Percentiles rank a stretch among this genome's conserved stretches.
Conservation (phyloP, 2,113 vertebrate genomes). For the Perca schrenkii region DNA sequence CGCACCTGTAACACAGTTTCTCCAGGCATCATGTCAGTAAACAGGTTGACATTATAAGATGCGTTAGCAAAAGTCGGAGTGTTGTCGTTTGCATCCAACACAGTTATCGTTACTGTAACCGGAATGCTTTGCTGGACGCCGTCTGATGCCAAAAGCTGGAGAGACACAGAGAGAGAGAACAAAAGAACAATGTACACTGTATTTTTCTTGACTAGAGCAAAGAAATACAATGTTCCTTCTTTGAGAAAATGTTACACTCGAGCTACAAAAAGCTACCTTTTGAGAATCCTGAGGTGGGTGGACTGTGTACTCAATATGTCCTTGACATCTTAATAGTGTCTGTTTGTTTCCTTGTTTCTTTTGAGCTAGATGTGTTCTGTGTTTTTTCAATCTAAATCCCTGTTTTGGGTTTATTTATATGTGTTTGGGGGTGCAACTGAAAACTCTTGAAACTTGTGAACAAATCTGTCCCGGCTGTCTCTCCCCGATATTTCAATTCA, state of each 20-base stretch:
- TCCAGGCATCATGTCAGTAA: constrained; percentile 91
- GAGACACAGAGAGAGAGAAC: not conserved
- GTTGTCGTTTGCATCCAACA: constrained; percentile 98
- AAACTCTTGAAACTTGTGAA: constrained; percentile 8
- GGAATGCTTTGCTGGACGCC: constrained; percentile 93
- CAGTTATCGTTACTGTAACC: constrained; percentile 89
- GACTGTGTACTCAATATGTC: not conserved
- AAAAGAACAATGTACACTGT: not conserved
- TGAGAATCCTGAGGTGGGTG: constrained; percentile 19
- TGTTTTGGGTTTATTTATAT: constrained; percentile 21
- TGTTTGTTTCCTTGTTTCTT: constrained; percentile 35
- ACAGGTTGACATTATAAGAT: constrained; percentile 92
- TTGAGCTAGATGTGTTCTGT: constrained; percentile 14
- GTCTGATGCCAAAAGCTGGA: constrained; percentile 93
- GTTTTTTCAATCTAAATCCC: constrained; percentile 14
- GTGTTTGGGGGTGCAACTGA: not conserved
- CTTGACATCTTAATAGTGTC: constrained; percentile 37
- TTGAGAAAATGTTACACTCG: not conserved
- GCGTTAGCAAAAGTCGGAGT: constrained; percentile 93
- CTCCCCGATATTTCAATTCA: not conserved
- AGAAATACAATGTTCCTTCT: not conserved
- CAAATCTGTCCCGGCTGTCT: not conserved
- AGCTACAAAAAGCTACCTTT: constrained; percentile 20
- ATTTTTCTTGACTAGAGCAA: constrained; percentile 9
- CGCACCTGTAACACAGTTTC: constrained; percentile 90